Base-by-base conservation (phyloP, 30 jellyfish, hydroid and myxozoan species). In the Turritopsis dohrnii region DNA sequence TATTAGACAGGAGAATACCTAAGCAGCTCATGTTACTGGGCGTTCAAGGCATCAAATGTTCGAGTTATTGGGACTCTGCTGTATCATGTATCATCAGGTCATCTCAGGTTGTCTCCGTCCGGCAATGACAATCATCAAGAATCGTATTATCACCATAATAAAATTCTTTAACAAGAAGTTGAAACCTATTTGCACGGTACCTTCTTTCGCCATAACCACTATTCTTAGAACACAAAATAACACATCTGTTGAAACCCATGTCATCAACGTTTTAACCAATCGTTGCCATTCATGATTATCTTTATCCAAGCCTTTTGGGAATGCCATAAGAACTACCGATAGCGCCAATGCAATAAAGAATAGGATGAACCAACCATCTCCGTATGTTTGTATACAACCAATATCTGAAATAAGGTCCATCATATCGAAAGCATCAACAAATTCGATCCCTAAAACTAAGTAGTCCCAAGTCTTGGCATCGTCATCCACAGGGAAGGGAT, bases 391-490 rank as follows among this genome's bases (percentile, higher is more conserved):
- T 27, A 69, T 27, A 27, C 8, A 69, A 27, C 77, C 77, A 69
- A 69, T 7, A 19, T 69, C 77, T 7, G 77, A 23, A 9, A 69
- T 27, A 27, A 69, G 77, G 19, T 69, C 77, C 77, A 69, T 69
- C 28, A 69, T 69, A 19, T 69, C 77, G 30, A 69, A 69, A 23
- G 77, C 77, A 69, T 69, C 30, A n/a, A 69, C 31, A 69, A 69
- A 69, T 19, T 69, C 77, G 30, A 69, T 69, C 9, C 77, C 77
- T n/a, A 69, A n/a, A 16, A 21, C 77, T 7, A n/a, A 19, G 31
- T n/a, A 27, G 16, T 69, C 22, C 31, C 77, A 23, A 8, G 31
- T 69, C 19, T 9, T 9, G 16, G 9, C 28, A 9, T 69, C 31
- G 0, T 69, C 30, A 3, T 41, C 60, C 60, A 41, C 5, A 1